Base-by-base conservation (phyloP, 1,140 invertebrate genomes). In the Cryptotermes secundus region DNA sequence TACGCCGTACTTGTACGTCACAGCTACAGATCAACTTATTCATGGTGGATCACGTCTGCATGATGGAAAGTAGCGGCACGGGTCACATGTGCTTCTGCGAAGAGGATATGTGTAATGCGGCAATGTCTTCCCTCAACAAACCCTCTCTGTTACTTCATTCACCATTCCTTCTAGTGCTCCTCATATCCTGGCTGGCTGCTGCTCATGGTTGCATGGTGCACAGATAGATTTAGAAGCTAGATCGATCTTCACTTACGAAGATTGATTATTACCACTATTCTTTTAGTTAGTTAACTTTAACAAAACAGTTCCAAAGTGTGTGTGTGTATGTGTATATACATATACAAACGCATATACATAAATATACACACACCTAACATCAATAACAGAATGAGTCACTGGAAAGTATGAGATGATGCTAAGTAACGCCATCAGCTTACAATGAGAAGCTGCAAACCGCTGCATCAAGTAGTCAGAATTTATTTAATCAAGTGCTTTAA, bases 71-170 rank as follows among this genome's bases (percentile, higher is more conserved):
- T 94, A 96, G 96, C 92, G 96, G 96, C 91, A 96, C 94, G 89
- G 97, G 97, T 91, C 96, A 98, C 93, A 98, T 98, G 96, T 98
- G 97, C 93, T 98, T 98, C 93, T 98, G 97, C 93, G 96, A 98
- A 93, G 96, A 97, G 92, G 96, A 98, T 93, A 96, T 96, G 94
- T 98, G 97, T 92, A 98, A 98, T 91, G 89, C 90, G 86, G 92
- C 91, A 83, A 88, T 90, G 84, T 81, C 86, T 83, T 45, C 82
- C 86, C 49, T 82, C 80, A 81, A 79, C 79, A 45, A 31, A 34
- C n/a, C 72, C 31, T 59, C 53, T 31, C 79, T 85, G 83, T 84
- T 80, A 49, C 85, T 83, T 59, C 83, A 72, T 35, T 84, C 83
- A n/a, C 83, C 72, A 35, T 36, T 59, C 83, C 35, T 83, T n/a